A percentile compares a stretch with the other conserved stretches of the same genome.
Conservation (phyloP, 2,113 vertebrate genomes). For the Mesocricetus auratus region DNA sequence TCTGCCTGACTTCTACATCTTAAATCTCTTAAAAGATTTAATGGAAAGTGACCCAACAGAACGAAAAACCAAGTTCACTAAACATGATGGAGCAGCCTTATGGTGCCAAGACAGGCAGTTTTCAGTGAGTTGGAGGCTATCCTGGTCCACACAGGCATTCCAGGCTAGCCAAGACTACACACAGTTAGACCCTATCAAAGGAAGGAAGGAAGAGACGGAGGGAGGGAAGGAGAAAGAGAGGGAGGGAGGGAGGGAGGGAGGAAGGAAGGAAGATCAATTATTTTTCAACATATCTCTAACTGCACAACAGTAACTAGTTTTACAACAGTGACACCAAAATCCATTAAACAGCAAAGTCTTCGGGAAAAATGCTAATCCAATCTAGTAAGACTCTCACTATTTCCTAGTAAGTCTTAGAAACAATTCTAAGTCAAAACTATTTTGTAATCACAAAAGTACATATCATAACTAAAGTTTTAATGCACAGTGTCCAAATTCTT, state of each 20-base stretch:
- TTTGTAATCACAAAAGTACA: neutral
- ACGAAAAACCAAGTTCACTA: neutral
- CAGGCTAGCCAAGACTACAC: neutral
- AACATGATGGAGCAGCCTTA: neutral
- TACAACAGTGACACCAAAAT: neutral
- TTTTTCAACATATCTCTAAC: neutral
- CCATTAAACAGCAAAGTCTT: neutral
- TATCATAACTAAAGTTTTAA: neutral
- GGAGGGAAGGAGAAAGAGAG: neutral
- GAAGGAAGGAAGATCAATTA: neutral
- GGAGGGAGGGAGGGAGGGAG: neutral
- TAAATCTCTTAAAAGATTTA: constrained; percentile 21
- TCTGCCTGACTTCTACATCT: neutral
- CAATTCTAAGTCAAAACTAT: neutral
- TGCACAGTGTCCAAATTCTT: neutral
- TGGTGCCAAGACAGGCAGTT: neutral
- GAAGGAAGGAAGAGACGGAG: neutral
- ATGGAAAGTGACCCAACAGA: neutral
- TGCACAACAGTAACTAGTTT: neutral
- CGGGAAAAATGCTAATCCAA: neutral
- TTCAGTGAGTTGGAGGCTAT: neutral
- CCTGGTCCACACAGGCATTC: neutral
- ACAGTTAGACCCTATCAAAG: neutral
- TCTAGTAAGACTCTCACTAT: neutral
- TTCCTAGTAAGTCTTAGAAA: constrained; percentile 11